Conservation (phyloP, 2,888 invertebrate genomes). For the Drosophila neoperkinsi region DNA sequence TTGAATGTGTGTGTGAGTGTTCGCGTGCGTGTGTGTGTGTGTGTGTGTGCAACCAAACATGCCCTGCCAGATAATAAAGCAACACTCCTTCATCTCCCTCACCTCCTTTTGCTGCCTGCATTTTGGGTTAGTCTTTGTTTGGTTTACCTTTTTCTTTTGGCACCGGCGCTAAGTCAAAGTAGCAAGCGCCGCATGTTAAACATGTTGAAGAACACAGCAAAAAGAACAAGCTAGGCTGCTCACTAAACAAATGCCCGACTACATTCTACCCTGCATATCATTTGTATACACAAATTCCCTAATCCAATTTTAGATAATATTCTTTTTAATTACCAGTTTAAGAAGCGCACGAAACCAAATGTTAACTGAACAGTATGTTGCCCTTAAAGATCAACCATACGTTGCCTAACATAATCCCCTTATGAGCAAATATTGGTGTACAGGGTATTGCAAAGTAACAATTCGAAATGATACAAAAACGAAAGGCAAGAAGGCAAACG, state of each 20-base stretch:
- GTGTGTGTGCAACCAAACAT: constrained; percentile 33
- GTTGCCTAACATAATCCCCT: neutral
- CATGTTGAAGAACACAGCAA: constrained; percentile 65
- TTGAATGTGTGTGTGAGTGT: constrained; percentile 3
- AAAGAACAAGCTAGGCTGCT: constrained; percentile 26
- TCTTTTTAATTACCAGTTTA: neutral
- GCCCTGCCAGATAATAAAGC: constrained; percentile 43
- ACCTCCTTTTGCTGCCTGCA: constrained; percentile 18
- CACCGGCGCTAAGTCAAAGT: constrained; percentile 74
- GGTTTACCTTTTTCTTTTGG: constrained; percentile 57
- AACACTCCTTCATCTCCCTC: constrained; percentile 32
- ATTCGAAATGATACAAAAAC: constrained; percentile 42
- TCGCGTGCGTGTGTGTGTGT: constrained; percentile 22
- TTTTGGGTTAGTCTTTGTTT: constrained; percentile 59
- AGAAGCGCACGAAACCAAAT: neutral
- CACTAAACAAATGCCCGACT: neutral
- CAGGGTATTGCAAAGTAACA: constrained; percentile 49
- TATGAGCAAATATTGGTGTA: neutral
- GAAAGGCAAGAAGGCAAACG: constrained; percentile 68
- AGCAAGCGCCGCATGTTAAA: constrained; percentile 77
- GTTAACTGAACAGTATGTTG: neutral
- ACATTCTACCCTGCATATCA: neutral
- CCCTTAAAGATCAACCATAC: neutral
- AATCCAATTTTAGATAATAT: neutral
- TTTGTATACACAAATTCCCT: neutral